These are phyloP conservation scores for Tapirus terrestris DNA, from an alignment of 2,113 vertebrate species.

Conservation along the genomic window DNA sequence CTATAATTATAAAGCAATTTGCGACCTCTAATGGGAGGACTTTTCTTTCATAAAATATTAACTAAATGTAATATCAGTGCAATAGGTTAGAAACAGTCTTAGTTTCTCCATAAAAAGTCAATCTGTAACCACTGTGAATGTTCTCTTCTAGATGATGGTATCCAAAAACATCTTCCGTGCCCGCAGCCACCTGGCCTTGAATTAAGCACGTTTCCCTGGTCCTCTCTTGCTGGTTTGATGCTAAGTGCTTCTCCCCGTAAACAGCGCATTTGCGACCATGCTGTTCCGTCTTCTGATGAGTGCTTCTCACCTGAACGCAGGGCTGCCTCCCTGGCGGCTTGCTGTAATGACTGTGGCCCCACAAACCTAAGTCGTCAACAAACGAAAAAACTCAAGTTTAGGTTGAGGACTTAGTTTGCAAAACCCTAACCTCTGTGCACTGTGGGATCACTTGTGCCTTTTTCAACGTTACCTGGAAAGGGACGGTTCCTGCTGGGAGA, in stretches of 20 bases:
- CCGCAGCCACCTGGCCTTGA: conserved; percentile 67
- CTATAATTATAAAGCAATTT: conserved; percentile 90
- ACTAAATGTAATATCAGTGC: conserved; percentile 89
- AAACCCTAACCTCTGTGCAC: not conserved
- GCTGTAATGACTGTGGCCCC: not conserved
- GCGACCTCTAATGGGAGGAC: conserved; percentile 87
- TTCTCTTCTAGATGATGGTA: conserved; percentile 80
- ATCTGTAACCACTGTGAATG: conserved; percentile 82
- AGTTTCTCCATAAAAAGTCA: conserved; percentile 88
- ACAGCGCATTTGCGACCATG: conserved; percentile 33
- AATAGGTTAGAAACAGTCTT: conserved; percentile 88
- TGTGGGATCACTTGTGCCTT: not conserved
- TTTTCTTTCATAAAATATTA: conserved; percentile 91
- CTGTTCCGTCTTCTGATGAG: conserved; percentile 8
- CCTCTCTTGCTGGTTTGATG: conserved; percentile 53
- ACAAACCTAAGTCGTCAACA: not conserved
- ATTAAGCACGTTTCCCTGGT: conserved; percentile 59
- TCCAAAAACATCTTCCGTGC: conserved; percentile 68
- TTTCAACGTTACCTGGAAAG: not conserved
- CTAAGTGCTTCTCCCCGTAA: conserved; percentile 71
- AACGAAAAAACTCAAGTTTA: conserved; percentile 25
- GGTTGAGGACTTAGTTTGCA: not conserved
- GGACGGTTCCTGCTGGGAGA: not conserved
- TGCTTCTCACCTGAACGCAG: not conserved
- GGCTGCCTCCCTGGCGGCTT: not conserved